A percentile compares a stretch with the other conserved stretches of the same genome.
Conservation (phyloP, 2,888 invertebrate species). For the Lissocephala sabroskyi region DNA sequence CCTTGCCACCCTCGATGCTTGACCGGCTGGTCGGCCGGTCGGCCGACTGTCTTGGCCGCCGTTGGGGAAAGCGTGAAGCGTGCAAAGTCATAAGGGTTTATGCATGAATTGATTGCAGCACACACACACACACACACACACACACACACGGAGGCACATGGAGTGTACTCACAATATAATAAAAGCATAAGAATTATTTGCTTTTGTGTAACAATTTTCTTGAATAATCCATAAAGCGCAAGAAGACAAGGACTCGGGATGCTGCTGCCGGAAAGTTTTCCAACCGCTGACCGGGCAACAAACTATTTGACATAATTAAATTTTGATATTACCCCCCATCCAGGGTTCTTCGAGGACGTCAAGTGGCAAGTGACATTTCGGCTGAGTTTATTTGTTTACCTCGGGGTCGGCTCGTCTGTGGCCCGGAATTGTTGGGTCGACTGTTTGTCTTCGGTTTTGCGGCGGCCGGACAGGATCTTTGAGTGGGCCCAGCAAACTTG, state of each 20-base stretch:
- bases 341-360: slow-evolving; percentile 17
- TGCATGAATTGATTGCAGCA: slow-evolving; percentile 64
- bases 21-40: too few relatives aligned
- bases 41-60: too few relatives aligned
- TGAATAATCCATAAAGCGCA: slow-evolving; percentile 67
- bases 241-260: neutral
- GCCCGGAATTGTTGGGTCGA: neutral
- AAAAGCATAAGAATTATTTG: slow-evolving; percentile 54
- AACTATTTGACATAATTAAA: slow-evolving; percentile 68
- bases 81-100: slow-evolving; percentile 64
- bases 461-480: too few relatives aligned
- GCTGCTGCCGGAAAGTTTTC: slow-evolving; percentile 8
- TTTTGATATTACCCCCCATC: slow-evolving; percentile 29
- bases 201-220: slow-evolving; percentile 56
- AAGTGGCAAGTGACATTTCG: slow-evolving; percentile 27
- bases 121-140: neutral
- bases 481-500: too few relatives aligned
- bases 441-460: neutral
- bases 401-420: too few relatives aligned
- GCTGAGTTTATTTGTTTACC: slow-evolving; percentile 28
- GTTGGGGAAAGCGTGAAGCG: slow-evolving; percentile 65
- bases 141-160: neutral
- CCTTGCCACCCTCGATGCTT: too few relatives aligned
- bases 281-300: slow-evolving; percentile 13
- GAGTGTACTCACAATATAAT: slow-evolving; percentile 25